Evolutionary conservation across 2,113 vertebrate species (phyloP), one percentile per base, ranked within the genome.

Genomic region (Podocnemis expansa): DNA sequence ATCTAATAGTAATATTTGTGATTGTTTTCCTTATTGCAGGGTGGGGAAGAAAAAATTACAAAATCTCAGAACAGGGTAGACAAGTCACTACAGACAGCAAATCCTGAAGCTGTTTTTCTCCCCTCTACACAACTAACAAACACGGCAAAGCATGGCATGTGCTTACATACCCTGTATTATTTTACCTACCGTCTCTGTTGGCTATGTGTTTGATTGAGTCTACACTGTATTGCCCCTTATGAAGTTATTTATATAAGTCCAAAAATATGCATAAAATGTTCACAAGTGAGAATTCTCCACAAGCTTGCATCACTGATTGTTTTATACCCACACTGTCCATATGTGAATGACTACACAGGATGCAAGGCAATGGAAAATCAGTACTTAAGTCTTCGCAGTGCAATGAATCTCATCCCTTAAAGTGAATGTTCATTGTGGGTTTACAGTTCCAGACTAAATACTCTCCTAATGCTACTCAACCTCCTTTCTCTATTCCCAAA

Each of bases 331-430:
- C 34, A 91, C 84, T 80, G 17, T 34, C 10, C n/a, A 41, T 52
- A 82, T 49, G 84, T n/a, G 88, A 92, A 84, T 34, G 3, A 67
- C 80, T 87, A 43, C 38, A 67, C 51, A 81, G 49, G 93, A 22
- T 47, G 21, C n/a, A 38, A 70, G 67, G 55, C 92, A 87, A 95
- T 41, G n/a, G 96, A 93, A 85, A 93, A 92, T 58, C 58, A 93
- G 81, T 79, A 34, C 90, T 85, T 34, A 41, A 2, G 17, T 78
- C 82, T 91, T 60, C 38, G 84, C n/a, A 52, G 82, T 73, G 38
- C 89, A 16, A 1, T 70, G 16, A 47, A 54, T 83, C 14, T 27
- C 63, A 38, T 75, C 41, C 45, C 13, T 25, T 90, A 29, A n/a
- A 0, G 1, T 41, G 89, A 12, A 43, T 79, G 13, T 54, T 78